These are phyloP conservation scores for Nomia melanderi DNA, from an alignment of 1,140 invertebrate genomes.

Conservation along the genomic window DNA sequence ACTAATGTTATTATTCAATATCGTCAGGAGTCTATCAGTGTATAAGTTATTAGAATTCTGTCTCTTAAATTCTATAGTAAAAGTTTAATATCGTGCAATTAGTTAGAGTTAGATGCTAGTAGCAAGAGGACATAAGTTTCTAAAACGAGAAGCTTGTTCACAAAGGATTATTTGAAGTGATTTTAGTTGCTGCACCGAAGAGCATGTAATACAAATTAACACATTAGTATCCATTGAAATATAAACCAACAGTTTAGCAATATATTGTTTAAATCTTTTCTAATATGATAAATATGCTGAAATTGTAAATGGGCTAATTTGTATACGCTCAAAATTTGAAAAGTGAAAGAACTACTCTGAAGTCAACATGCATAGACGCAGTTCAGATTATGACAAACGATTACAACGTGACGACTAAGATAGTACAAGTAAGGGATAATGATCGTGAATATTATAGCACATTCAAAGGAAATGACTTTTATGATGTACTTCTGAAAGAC, in stretches of 20 bases:
- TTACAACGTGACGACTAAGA: conserved; percentile 10
- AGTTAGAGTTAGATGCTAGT: conserved; percentile 17
- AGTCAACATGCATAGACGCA: conserved; percentile 52
- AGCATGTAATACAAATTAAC: conserved; percentile 22
- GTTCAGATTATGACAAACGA: conserved; percentile 25
- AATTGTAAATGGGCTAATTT: conserved; percentile 24
- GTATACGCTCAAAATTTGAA: neutral
- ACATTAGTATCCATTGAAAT: conserved; percentile 7
- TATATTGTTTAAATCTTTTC: too few relatives aligned
- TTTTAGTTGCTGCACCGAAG: neutral
- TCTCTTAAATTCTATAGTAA: neutral
- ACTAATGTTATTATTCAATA: neutral
- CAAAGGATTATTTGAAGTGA: neutral
- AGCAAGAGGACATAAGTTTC: conserved; percentile 1
- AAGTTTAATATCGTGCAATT: conserved; percentile 25
- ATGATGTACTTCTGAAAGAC: conserved; percentile 9
- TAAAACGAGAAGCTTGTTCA: conserved; percentile 5
- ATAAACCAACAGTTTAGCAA: too few relatives aligned
- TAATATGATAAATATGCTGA: neutral
- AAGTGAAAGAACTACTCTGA: conserved; percentile 24
- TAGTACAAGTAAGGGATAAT: conserved; percentile 17
- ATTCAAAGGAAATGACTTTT: conserved; percentile 16
- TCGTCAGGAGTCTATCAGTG: neutral
- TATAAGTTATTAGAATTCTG: neutral
- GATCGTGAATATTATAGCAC: conserved; percentile 41